Evolutionary conservation across 2,888 invertebrate genomes (phyloP), one percentile per base, ranked within the genome.

Genomic region (Pammene aurita): DNA sequence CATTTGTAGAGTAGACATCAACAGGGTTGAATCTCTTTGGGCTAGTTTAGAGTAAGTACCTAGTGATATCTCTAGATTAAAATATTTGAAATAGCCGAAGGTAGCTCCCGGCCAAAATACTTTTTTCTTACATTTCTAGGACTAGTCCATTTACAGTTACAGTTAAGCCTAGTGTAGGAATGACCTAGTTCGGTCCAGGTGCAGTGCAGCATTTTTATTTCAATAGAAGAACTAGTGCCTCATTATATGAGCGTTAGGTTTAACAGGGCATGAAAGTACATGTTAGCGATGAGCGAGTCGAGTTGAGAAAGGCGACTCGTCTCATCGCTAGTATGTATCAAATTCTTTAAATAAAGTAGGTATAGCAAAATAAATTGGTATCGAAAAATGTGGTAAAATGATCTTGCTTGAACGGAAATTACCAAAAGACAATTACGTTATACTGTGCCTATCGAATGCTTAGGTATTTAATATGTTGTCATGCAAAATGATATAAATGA

Each of bases 201-300:
- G 48, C 61, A 50, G 50, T 48, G 48, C 50, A 61, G 61, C 38
- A 61, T 61, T 61, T 61, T 38, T 18, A 48, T 18, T 61, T 61
- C 5, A 61, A 60, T 14, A 26, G 2, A 41, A 18, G 6, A 41
- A 18, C 6, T 10, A 42, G 18, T 11, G 11, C 7, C 13, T 18
- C 34, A 34, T 54, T 54, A 14, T 38, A 55, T 38, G 35, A 18
- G 7, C 46, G 96, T n/a, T 9, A 14, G 34, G 55, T 5, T 34
- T 14, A 55, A 38, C 14, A 35, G 54, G n/a, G n/a, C 26, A 55
- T 55, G 11, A 35, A 55, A n/a, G 7, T 54, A 7, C 38, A 5
- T 6, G 7, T 38, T n/a, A n/a, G n/a, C n/a, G n/a, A n/a, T n/a
- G n/a, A n/a, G n/a, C n/a, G n/a, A n/a, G n/a, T n/a, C n/a, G n/a